Conservation (phyloP, 2,113 vertebrate species). For the Phylloscopus trochilus region DNA sequence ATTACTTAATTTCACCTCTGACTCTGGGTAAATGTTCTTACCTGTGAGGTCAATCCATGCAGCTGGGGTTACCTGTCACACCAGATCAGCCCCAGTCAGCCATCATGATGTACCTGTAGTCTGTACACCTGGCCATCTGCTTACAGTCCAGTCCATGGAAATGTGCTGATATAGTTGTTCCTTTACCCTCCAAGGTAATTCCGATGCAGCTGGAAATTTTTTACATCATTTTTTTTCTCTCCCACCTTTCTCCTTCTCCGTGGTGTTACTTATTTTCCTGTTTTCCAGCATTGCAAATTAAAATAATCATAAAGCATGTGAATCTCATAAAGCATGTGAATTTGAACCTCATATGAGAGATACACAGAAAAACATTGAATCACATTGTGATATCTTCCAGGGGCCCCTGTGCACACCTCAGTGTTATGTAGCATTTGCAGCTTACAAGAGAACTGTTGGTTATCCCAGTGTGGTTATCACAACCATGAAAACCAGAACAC, state of each 20-base stretch:
- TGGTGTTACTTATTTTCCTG: not conserved
- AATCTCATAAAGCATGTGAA: not conserved
- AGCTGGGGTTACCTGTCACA: not conserved
- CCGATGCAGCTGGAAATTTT: not conserved
- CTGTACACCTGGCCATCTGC: not conserved
- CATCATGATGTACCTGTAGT: not conserved
- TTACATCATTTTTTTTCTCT: not conserved
- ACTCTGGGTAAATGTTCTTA: not conserved
- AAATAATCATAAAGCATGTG: not conserved
- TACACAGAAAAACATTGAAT: not conserved
- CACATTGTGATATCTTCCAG: not conserved
- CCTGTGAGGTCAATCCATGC: not conserved
- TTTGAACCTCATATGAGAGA: not conserved
- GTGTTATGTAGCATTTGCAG: not conserved
- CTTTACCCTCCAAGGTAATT: not conserved
- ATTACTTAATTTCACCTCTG: not conserved
- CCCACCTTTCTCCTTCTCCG: not conserved
- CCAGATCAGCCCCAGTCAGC: not conserved
- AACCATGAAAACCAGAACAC: not conserved
- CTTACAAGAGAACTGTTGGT: not conserved
- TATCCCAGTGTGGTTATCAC: not conserved
- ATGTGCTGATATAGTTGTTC: fast-evolving
- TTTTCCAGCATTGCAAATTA: not conserved
- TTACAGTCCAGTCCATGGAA: not conserved
- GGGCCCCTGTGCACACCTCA: not conserved